Base-by-base conservation (phyloP, 2,113 vertebrate species). In the Melierax canorus region DNA sequence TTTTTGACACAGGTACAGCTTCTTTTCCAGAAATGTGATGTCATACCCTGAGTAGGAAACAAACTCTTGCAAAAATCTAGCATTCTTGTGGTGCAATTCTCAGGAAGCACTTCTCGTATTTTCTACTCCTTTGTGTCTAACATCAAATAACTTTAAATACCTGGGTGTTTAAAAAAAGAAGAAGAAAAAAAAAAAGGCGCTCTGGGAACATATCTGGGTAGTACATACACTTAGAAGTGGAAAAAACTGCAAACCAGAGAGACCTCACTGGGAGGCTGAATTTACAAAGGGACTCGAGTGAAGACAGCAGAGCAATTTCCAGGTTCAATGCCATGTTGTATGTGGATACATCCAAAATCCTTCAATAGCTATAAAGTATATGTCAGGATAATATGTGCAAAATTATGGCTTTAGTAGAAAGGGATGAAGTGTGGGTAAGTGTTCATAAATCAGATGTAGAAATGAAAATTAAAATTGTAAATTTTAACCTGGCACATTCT, bases 401-500 rank as follows among this genome's bases (percentile, higher is more conserved):
- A 92, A 80, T 92, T 92, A 95, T 26, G n/a, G 36, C 78, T 90
- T 17, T 34, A 66, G 62, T 24, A 77, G 51, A 88, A 84, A 89
- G 56, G 79, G 36, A 64, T 86, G 76, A 93, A 92, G 58, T 34
- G 36, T 64, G 55, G 43, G n/a, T 45, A 86, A 92, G 64, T 72
- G 88, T 60, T 75, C 60, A 5, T 94, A 97, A 97, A 96, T 96
- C 83, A 91, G 32, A 62, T 34, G 34, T 9, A 72, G 64, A 92
- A 85, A 59, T 30, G 48, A 95, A 96, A 92, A 95, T 89, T 91
- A 90, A 94, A 96, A 94, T 76, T 85, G 80, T 96, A 94, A 95
- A 91, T 96, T 92, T 87, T 87, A 77, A 83, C 62, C 53, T 87
- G 82, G 27, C 76, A 82, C 45, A 48, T 77, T 51, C 66, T 91